Evolutionary conservation across 2,888 invertebrate genomes (phyloP), one percentile per base, ranked within the genome.

Genomic region (Nomada hirtipes): DNA sequence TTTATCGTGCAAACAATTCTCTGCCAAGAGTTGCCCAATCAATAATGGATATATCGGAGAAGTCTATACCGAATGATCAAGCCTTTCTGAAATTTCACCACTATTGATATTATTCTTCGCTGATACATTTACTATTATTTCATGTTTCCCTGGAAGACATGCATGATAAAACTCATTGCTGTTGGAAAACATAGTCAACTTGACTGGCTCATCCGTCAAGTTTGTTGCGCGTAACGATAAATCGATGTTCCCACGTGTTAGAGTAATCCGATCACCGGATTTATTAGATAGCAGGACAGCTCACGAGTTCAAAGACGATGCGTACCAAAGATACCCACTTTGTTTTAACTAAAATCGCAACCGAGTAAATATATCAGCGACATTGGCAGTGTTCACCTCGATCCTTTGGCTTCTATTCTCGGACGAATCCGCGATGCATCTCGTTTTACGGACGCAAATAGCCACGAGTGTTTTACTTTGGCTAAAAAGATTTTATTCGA

Each of bases 201-300:
- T 44, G 44, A 60, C 13, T 15, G 50, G 47, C 29, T 74, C 71
- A 75, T 83, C 59, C n/a, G 15, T 13, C 26, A 50, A 70, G 57
- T 67, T 57, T 55, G 68, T 52, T 23, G 72, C 20, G 36, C 61
- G 73, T 79, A 70, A 76, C 73, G 73, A 83, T 83, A 65, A 73
- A 84, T 84, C 83, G 84, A 84, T 84, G 72, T 53, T 42, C 75
- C 68, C 63, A 53, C 83, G 73, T 67, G 83, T 79, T 67, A 52
- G 65, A 63, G 72, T 79, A 84, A 84, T 79, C 83, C 76, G 79
- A 79, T 79, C 83, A 79, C 63, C 55, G 76, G 79, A 83, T 84
- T 84, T 76, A 84, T 84, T 71, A 61, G 59, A 74, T 59, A 68
- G 70, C 42, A 3, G 65, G 60, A 67, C 73, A 67, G 64, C 55